Evolutionary conservation across 2,797 vertebrate species (phyloP).

Genomic region (Peromyscus nudipes): DNA sequence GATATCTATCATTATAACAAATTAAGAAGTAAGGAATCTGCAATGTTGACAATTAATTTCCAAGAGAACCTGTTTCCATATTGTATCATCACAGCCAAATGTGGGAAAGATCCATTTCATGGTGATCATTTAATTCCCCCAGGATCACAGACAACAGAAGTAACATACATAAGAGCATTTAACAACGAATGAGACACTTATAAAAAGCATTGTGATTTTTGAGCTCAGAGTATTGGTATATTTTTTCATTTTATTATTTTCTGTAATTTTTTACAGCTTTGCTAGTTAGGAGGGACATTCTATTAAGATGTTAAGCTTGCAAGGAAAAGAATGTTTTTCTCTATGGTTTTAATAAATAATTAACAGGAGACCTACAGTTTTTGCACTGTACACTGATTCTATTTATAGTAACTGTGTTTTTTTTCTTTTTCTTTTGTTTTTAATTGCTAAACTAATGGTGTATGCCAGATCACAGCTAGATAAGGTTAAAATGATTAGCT

Average conservation of each 20-base stretch:
- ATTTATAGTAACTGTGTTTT: constrained; percentile 37
- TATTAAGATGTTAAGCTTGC: constrained; percentile 23
- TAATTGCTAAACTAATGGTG: constrained; percentile 69
- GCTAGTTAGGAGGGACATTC: not conserved
- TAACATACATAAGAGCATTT: not conserved
- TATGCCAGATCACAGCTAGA: constrained; percentile 68
- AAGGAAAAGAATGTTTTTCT: constrained; percentile 6
- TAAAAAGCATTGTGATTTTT: constrained; percentile 27
- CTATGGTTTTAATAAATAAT: constrained; percentile 67
- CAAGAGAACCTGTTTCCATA: not conserved
- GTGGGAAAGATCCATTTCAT: not conserved
- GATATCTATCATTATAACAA: not conserved
- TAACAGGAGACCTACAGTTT: constrained; percentile 59
- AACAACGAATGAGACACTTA: constrained; percentile 21
- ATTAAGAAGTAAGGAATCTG: constrained; percentile 22
- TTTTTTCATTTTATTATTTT: constrained; percentile 59
- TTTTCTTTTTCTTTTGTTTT: constrained; percentile 24
- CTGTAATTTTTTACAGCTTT: constrained; percentile 24
- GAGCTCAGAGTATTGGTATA: constrained; percentile 41
- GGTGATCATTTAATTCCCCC: constrained; percentile 59
- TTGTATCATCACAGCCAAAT: not conserved
- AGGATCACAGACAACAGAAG: constrained; percentile 14
- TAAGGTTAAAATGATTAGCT: constrained; percentile 54
- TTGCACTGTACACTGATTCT: constrained; percentile 45
- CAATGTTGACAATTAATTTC: not conserved